Base-by-base conservation (phyloP, 2,113 vertebrate genomes). In the Natator depressus region DNA sequence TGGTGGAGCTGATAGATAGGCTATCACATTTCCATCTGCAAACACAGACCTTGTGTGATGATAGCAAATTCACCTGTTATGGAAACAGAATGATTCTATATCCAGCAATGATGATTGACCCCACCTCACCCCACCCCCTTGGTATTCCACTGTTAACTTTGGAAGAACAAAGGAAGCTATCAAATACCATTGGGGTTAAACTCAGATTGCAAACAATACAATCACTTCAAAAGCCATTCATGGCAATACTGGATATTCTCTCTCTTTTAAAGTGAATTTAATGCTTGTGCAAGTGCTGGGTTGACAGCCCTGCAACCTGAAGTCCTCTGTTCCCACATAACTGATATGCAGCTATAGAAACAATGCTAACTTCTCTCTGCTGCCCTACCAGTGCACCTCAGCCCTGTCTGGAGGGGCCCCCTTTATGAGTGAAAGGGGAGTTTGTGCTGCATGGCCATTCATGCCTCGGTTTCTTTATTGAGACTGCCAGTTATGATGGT, bases 11-110 rank as follows among this genome's bases (percentile, higher is more conserved):
- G 90, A 2, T 42, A 91, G 93, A 95, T 95, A 97, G 85, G 94
- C 87, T 80, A 29, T 98, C 94, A 95, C 1, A 0, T 95, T 98
- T 98, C 98, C 98, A 96, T 89, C 82, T 94, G 94, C 93, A 88
- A 97, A 96, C 95, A 96, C 49, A 97, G 91, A 96, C 95, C 84
- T 82, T 31, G 25, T 93, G 91, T 90, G 89, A 19, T 93, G 93
- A 94, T 78, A 59, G 62, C 79, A 93, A 35, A 88, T 97, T 97
- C 96, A 96, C 98, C 97, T 98, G 96, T 96, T 91, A 46, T 92
- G 92, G 95, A 95, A 98, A 97, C 85, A 27, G 5, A 88, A n/a
- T 46, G 19, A 42, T 29, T 87, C 83, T 51, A 5, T 93, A 50
- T 89, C 69, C 2, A 35, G 29, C 54, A 80, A 59, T 1, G 1